Evolutionary conservation across 2,888 invertebrate species (phyloP).

Genomic region (Blastobasis adustella): DNA sequence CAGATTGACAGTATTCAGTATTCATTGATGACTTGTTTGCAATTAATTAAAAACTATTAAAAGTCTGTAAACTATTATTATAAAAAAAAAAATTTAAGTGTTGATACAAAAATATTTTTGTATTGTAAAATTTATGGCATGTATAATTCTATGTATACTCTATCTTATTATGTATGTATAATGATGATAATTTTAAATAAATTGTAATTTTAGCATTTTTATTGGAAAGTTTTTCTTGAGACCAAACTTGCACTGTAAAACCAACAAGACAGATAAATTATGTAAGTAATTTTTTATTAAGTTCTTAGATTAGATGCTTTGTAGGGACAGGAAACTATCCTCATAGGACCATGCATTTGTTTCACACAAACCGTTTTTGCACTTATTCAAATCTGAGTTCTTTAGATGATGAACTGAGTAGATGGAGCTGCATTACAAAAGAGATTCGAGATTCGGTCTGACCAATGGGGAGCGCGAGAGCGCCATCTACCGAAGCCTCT

Average conservation of each 20-base stretch:
- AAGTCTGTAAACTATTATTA: too few relatives aligned
- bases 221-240: conserved; percentile 30
- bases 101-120: conserved; percentile 60
- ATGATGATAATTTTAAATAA: conserved; percentile 55
- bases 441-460: too few relatives aligned
- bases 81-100: conserved; percentile 14
- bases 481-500: too few relatives aligned
- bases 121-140: conserved; percentile 63
- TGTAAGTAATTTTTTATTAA: conserved; percentile 55
- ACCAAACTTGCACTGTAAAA: conserved; percentile 17
- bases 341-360: conserved; percentile 36
- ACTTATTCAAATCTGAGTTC: too few relatives aligned
- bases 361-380: conserved; percentile 11
- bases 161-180: conserved; percentile 32
- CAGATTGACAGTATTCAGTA: too few relatives aligned
- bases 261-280: conserved; percentile 26
- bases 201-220: conserved; percentile 57
- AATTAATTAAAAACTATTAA: too few relatives aligned
- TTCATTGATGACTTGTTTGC: too few relatives aligned
- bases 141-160: conserved; percentile 53
- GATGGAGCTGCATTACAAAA: too few relatives aligned
- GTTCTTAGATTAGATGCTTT: conserved; percentile 35
- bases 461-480: too few relatives aligned
- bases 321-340: conserved; percentile 73
- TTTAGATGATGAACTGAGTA: too few relatives aligned